Evolutionary conservation across 2,113 vertebrate species (phyloP).

Genomic region (Melanocharis versteri): DNA sequence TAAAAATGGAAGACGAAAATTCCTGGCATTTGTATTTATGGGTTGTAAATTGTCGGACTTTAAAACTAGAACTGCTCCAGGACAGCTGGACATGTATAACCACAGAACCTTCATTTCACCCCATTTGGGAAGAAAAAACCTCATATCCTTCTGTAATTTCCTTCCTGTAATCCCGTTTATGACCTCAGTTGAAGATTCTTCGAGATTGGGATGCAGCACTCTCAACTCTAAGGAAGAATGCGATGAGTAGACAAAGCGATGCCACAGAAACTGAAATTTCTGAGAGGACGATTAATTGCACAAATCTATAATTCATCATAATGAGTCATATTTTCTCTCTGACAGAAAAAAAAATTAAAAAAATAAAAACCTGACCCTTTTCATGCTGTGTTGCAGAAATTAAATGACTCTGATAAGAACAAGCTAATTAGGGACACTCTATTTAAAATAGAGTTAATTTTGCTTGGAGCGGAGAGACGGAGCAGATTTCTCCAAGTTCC

Average conservation of each 20-base stretch:
- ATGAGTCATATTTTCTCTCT: not conserved
- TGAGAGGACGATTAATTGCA: not conserved
- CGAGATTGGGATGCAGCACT: not conserved
- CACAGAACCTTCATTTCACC: not conserved
- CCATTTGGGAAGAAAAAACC: not conserved
- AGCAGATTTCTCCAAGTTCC: not conserved
- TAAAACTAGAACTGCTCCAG: not conserved
- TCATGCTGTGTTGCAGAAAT: not conserved
- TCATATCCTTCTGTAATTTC: not conserved
- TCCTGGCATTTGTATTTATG: not conserved
- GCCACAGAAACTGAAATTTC: not conserved
- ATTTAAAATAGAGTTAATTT: not conserved
- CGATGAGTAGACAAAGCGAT: not conserved
- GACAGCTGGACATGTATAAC: not conserved
- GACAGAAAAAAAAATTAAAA: not conserved
- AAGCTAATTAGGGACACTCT: not conserved
- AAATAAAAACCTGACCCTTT: not conserved
- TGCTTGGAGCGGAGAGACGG: not conserved
- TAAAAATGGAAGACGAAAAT: not conserved
- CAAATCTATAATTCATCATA: not conserved
- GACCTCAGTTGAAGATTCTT: not conserved
- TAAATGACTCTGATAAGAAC: not conserved
- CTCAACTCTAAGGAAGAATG: not conserved
- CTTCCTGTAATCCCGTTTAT: not conserved
- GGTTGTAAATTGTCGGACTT: not conserved